Base-by-base conservation (phyloP, 2,113 vertebrate species). In the Xiphias gladius region DNA sequence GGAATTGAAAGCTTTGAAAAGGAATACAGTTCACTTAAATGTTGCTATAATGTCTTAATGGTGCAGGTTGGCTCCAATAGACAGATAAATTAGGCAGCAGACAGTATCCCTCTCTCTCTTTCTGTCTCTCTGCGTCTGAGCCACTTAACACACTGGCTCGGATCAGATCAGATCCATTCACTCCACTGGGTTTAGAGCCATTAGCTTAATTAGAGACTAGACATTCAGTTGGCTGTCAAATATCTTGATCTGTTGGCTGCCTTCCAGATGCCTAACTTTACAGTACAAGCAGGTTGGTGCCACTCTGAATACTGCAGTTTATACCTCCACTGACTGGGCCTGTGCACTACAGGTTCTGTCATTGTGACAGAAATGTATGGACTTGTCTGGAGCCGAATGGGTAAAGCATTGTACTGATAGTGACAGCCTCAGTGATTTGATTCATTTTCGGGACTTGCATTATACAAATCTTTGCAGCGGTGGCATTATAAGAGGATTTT, bases 151-250 rank as follows among this genome's bases (percentile, higher is more conserved):
- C 80, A 24, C 52, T 67, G 67, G 79, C 75, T 83, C 50, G 48
- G 89, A 89, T 87, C 86, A 75, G 85, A 79, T 84, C 76, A 28
- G 76, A 84, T 90, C 86, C 82, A 87, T 89, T 92, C 87, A 84
- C 80, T 86, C 74, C 32, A 9, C 72, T 65, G 84, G 81, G 63
- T 91, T 90, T 85, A 89, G 50, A 78, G 62, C 88, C 91, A 93
- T 94, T 93, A 93, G 82, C 91, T 87, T 93, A 87, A 94, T 93
- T 91, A 91, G 79, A 85, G 59, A 73, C 22, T 68, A 91, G 83
- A 83, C 86, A 55, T 83, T 88, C 75, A 82, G 71, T 89, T 91
- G 78, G 65, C 80, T 82, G 88, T 87, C 81, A 84, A 83, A 89
- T 86, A 82, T 75, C 70, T 81, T 74, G 79, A 90, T 82, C 77